These are phyloP conservation scores for Eufriesea mexicana DNA, from an alignment of 1,140 invertebrate species.

Conservation along the genomic window DNA sequence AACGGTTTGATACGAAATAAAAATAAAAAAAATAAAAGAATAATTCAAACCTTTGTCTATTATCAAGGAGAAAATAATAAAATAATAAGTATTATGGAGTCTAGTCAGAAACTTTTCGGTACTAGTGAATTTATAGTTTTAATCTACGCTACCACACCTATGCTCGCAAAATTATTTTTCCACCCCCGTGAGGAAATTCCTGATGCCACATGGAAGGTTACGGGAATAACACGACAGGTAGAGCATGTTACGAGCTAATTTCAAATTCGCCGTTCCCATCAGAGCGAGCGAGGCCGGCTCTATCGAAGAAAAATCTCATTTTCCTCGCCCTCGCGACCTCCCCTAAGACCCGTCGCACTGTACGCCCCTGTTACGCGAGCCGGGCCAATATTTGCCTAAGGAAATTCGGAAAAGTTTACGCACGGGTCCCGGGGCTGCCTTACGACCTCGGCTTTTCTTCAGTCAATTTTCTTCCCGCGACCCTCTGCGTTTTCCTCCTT, in stretches of 20 bases:
- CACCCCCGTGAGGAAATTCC: too few species aligned
- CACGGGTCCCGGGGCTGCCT: slow-evolving; percentile 74
- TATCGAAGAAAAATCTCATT: slow-evolving; percentile 80
- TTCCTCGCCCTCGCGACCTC: slow-evolving; percentile 79
- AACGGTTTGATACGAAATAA: too few species aligned
- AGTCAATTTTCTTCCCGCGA: slow-evolving; percentile 74
- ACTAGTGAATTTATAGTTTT: too few species aligned
- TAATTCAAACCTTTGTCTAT: too few species aligned
- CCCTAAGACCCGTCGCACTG: slow-evolving; percentile 72
- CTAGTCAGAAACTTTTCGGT: too few species aligned
- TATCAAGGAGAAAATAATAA: too few species aligned
- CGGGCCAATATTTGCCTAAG: slow-evolving; percentile 81
- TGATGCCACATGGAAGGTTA: background rate
- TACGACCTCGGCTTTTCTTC: slow-evolving; percentile 73
- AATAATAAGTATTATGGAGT: too few species aligned
- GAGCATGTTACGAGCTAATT: slow-evolving; percentile 80
- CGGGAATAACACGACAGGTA: too few species aligned
- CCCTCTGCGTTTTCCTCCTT: background rate
- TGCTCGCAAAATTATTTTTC: too few species aligned
- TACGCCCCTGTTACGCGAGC: slow-evolving; percentile 63
- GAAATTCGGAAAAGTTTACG: slow-evolving; percentile 81
- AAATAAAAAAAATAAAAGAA: too few species aligned
- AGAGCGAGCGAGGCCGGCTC: slow-evolving; percentile 37
- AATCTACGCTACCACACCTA: too few species aligned
- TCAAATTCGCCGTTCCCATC: slow-evolving; percentile 71